These are phyloP conservation scores for Bombus waltoni DNA, from an alignment of 1,140 invertebrate species.

Conservation along the genomic window DNA sequence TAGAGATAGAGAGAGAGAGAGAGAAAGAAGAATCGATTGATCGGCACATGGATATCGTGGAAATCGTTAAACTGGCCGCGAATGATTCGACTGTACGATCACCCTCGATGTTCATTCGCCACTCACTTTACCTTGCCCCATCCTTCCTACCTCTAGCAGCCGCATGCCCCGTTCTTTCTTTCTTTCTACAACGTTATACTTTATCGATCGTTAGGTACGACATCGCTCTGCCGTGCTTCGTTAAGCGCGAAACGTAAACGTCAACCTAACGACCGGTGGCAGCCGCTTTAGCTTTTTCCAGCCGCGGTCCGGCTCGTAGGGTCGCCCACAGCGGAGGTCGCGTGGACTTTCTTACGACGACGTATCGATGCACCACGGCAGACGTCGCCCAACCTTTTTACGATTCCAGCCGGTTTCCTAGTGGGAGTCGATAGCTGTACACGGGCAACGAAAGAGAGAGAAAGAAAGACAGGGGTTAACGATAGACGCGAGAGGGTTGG, in stretches of 20 bases:
- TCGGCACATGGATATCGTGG: background rate
- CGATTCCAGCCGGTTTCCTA: conserved; percentile 20
- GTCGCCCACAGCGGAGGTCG: conserved; percentile 46
- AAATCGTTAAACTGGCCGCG: conserved; percentile 43
- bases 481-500: conserved; percentile 16
- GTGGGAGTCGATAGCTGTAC: conserved; percentile 15
- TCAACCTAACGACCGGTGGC: conserved; percentile 55
- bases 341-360: conserved; percentile 46
- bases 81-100: conserved; percentile 26
- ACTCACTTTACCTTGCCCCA: background rate
- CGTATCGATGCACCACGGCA: conserved; percentile 34
- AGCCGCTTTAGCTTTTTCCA: conserved; percentile 49
- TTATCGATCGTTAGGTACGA: conserved; percentile 61
- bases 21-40: no score
- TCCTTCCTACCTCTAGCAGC: background rate
- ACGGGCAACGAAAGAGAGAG: background rate
- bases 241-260: conserved; percentile 58
- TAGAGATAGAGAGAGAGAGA: background rate
- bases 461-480: conserved; percentile 24
- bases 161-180: background rate
- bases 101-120: background rate
- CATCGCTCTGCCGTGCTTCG: conserved; percentile 49
- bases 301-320: conserved; percentile 7
- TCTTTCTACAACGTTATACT: conserved; percentile 52
- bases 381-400: conserved; percentile 38